phyloP scores from a whole-genome alignment of 2,888 invertebrate species.

The Invenusta paracnida region DNA sequence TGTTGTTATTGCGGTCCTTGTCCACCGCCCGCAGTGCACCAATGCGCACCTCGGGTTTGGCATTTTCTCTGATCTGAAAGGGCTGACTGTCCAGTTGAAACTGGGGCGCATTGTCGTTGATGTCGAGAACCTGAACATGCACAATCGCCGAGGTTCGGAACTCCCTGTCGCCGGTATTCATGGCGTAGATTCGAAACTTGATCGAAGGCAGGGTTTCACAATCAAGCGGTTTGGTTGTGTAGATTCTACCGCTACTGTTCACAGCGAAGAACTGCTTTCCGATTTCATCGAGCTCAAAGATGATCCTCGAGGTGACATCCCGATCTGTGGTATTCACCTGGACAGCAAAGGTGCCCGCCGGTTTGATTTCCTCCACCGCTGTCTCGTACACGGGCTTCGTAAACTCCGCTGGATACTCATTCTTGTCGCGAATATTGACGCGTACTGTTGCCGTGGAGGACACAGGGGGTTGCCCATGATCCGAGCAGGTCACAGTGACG shows the following conservation, averaged over 20 bases:
- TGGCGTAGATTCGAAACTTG: conserved; percentile 21
- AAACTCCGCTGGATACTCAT: conserved; percentile 37
- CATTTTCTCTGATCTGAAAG: conserved; percentile 35
- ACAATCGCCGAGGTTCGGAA: conserved; percentile 5
- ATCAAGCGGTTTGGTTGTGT: conserved; percentile 28
- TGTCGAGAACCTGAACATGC: conserved; percentile 17
- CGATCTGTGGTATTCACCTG: conserved; percentile 17
- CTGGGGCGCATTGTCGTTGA: conserved; percentile 38
- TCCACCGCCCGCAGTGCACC: conserved; percentile 3
- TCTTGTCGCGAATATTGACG: conserved; percentile 30
- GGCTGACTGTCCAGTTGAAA: background rate
- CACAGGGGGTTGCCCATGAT: conserved; percentile 23
- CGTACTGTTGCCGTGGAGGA: background rate
- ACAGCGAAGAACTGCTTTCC: conserved; percentile 16
- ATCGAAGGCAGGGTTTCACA: conserved; percentile 28
- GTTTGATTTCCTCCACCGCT: conserved; percentile 30
- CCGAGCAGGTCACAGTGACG: background rate
- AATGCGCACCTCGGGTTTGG: background rate
- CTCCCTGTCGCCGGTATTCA: conserved; percentile 32
- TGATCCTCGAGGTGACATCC: conserved; percentile 30
- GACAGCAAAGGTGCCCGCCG: conserved; percentile 23
- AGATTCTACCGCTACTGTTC: conserved; percentile 27
- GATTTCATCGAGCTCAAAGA: background rate
- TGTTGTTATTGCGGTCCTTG: conserved; percentile 35
- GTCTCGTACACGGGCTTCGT: conserved; percentile 18